Base-by-base conservation (phyloP, 30 jellyfish, hydroid and myxozoan genomes). In the Nemopilema nomurai region DNA sequence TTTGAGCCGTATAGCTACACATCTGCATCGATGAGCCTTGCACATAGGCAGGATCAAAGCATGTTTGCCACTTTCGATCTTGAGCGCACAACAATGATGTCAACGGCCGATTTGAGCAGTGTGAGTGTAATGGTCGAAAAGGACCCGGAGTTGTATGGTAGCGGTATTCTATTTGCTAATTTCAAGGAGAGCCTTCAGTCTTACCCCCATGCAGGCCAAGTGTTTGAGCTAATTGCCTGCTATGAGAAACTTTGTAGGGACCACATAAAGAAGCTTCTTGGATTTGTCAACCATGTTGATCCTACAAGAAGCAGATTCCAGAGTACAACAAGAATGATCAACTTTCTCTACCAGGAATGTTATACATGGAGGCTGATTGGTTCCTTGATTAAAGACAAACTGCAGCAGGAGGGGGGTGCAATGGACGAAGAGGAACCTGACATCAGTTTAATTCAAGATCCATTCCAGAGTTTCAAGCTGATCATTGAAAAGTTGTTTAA, bases 301-400 rank as follows among this genome's bases (percentile, higher is more conserved):
- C 98, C 98, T 25, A 62, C 95, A 9, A 77, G 98, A 62, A 83
- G 64, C 66, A 86, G 98, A 67, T 82, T 85, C 18, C 79, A 77
- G 63, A 92, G 82, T 25, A 67, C 96, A 24, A 75, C 82, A 0
- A 78, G 78, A 17, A 33, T 92, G 90, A 79, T 92, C 27, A 76
- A 78, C 33, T 91, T 77, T n/a, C 82, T 92, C 74, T 81, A 92
- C 28, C 98, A 92, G 82, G 98, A 92, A 74, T 92, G 98, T 30
- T 87, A 88, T 81, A 92, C 98, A 18, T 92, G 98, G 98, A 76
- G 98, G 31, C 88, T 92, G 18, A 51, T 92, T 30, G 97, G 96
- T 28, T 92, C 98, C 0, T 84, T 92, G 62, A 64, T 87, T 1
- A 82, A 83, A 71, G 91, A 83, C 74, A 71, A 84, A 25, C 86